Evolutionary conservation across 2,113 vertebrate species (phyloP), one percentile per base, ranked within the genome.

Genomic region (Pithys albifrons): DNA sequence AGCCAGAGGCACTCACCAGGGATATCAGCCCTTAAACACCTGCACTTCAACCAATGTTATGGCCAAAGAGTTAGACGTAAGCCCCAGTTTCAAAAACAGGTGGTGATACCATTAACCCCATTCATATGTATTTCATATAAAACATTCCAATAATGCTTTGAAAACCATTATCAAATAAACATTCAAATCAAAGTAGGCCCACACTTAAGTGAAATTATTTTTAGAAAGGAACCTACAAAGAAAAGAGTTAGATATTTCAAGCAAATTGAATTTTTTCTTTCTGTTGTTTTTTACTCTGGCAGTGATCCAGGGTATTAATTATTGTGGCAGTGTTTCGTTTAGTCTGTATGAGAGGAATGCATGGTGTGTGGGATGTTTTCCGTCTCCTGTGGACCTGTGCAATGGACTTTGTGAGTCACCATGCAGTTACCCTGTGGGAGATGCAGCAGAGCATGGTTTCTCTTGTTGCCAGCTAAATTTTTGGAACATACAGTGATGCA

Each of bases 331-430:
- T 14, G 3, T 54, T 73, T 49, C 12, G 17, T 70, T 85, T 89
- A 82, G 9, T 73, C 49, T 83, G 25, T n/a, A 7, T n/a, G n/a
- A 76, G 41, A 69, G 15, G 45, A 76, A 91, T 31, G 43, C n/a
- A 25, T 19, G 14, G 12, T 49, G 19, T 58, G 43, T 3, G 70
- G 61, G 81, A 57, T 54, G 29, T 51, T 90, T 87, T 48, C 25
- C 2, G 5, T 27, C 19, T 87, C 17, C 62, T 57, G 23, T 64
- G 27, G 22, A 70, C 33, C 39, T 33, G 12, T 0, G 0, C 46
- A 72, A 66, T 35, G 25, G 37, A 61, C 31, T 69, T 61, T 25
- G 31, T 81, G 70, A 79, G 22, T 92, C 89, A 89, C 4, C 54
- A 51, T 10, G 37, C 2, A 5, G 23, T 43, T 66, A 29, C n/a